phyloP scores from a whole-genome alignment of 1,140 invertebrate genomes.

The Drosophila dunni region DNA sequence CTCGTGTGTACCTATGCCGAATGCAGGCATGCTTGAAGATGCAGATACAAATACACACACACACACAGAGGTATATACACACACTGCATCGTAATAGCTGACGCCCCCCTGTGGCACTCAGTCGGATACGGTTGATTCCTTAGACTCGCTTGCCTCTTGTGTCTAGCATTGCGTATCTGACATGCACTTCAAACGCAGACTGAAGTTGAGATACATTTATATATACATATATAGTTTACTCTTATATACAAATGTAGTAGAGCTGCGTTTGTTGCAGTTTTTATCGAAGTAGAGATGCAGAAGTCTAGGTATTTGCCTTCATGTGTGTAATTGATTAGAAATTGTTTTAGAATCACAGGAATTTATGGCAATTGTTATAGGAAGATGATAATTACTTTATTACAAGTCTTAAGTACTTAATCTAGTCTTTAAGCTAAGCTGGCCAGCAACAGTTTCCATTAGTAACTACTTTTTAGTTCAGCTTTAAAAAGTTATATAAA shows the following conservation, averaged over 20 bases:
- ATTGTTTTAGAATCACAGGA: too few species aligned
- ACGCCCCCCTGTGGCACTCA: neutral
- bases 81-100: constrained; percentile 9
- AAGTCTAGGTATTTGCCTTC: neutral
- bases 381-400: too few species aligned
- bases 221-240: too few species aligned
- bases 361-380: too few species aligned
- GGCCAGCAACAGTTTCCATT: too few species aligned
- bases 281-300: neutral
- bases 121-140: constrained; percentile 75
- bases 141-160: constrained; percentile 60
- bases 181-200: constrained; percentile 50
- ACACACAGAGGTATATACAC: constrained; percentile 44
- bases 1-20: constrained; percentile 15
- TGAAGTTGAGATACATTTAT: neutral
- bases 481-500: too few species aligned
- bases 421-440: too few species aligned
- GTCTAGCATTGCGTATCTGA: constrained; percentile 79
- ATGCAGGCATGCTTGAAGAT: constrained; percentile 76
- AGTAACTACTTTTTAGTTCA: too few species aligned
- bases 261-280: constrained; percentile 9
- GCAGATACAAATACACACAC: constrained; percentile 63
- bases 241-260: neutral
- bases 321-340: too few species aligned
- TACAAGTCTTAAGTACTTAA: too few species aligned